Percentiles rank a stretch among this genome's conserved stretches.
These are phyloP conservation scores for Cyphomyrmex costatus DNA, from an alignment of 1,140 invertebrate species.

Conservation along the genomic window DNA sequence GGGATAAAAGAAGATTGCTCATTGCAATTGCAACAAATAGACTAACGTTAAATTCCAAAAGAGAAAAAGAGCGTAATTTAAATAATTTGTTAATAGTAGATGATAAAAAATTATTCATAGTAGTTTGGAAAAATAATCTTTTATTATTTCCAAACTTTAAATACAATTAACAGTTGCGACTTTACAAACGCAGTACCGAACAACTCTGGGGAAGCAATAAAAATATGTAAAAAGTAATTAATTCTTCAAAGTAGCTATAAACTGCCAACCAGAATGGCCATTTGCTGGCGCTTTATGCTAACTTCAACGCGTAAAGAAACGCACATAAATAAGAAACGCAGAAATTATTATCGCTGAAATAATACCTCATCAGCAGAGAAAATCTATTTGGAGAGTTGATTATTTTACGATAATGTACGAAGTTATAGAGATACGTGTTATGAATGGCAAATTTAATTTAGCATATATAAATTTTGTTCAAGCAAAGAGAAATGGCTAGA, in stretches of 20 bases:
- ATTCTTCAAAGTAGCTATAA: not conserved
- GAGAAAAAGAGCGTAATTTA: not conserved
- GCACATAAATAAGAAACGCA: not conserved
- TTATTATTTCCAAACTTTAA: not conserved
- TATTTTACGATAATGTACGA: not conserved
- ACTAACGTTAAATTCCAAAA: not conserved
- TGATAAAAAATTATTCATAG: not conserved
- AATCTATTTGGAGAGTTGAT: slow-evolving; percentile 15
- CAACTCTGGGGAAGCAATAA: too few species aligned
- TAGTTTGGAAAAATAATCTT: not conserved
- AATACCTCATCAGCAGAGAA: not conserved
- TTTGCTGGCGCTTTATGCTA: not conserved
- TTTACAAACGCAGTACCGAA: too few species aligned
- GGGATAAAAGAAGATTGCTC: not conserved
- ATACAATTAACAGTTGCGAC: not conserved
- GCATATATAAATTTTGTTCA: not conserved
- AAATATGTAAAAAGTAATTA: too few species aligned
- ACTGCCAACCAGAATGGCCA: not conserved
- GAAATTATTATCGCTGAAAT: not conserved
- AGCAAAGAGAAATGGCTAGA: not conserved
- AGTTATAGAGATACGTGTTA: not conserved
- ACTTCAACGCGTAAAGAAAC: not conserved
- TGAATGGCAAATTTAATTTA: slow-evolving; percentile 42
- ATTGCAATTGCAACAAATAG: not conserved
- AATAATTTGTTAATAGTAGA: not conserved